A percentile compares a stretch with the other conserved stretches of the same genome.
Conservation (phyloP, 2,888 invertebrate genomes). For the Drosophila suboccidentalis region DNA sequence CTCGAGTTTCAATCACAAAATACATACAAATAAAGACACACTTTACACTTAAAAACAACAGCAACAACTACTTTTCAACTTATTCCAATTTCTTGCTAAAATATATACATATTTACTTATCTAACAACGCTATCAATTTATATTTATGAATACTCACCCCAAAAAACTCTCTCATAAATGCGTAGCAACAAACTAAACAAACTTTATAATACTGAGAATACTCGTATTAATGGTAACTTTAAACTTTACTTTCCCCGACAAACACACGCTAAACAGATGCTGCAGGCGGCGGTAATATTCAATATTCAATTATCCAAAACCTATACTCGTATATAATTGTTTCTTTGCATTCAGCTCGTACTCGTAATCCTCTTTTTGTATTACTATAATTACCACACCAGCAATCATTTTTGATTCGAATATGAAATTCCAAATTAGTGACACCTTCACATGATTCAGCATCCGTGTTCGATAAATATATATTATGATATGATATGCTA, state of each 20-base stretch:
- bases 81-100: constrained; percentile 52
- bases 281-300: constrained; percentile 84
- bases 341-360: constrained; percentile 46
- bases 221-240: constrained; percentile 71
- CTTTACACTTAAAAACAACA: constrained; percentile 16
- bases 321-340: constrained; percentile 28
- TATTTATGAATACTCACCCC: constrained; percentile 14
- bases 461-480: constrained; percentile 24
- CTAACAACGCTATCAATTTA: constrained; percentile 19
- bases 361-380: constrained; percentile 39
- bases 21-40: constrained; percentile 4
- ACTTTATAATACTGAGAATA: not conserved
- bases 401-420: constrained; percentile 52
- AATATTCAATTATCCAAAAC: constrained; percentile 26
- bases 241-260: constrained; percentile 65
- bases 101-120: constrained; percentile 28
- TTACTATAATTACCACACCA: constrained; percentile 33
- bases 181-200: constrained; percentile 1
- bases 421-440: constrained; percentile 62
- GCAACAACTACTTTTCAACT: constrained; percentile 51
- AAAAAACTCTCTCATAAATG: constrained; percentile 4
- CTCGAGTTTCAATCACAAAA: constrained; percentile 19
- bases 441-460: constrained; percentile 44
- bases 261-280: constrained; percentile 83
- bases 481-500: constrained; percentile 20